These are phyloP conservation scores for Delphinus delphis DNA, from an alignment of 2,113 vertebrate species.

Conservation along the genomic window DNA sequence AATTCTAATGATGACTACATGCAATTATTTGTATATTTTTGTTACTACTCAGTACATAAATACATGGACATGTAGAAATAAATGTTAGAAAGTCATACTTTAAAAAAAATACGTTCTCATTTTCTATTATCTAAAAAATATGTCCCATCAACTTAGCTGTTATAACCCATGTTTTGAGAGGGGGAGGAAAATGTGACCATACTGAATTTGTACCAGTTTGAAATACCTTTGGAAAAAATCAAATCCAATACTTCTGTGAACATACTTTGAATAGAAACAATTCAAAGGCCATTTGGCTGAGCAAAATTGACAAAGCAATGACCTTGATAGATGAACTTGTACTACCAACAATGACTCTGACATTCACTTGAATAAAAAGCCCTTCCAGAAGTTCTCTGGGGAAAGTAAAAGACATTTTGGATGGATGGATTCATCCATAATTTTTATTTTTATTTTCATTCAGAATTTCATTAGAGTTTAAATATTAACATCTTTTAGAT, in stretches of 20 bases:
- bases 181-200: not conserved
- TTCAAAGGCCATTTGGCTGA: not conserved
- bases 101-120: not conserved
- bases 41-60: not conserved
- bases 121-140: conserved; percentile 8
- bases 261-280: not conserved
- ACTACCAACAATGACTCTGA: not conserved
- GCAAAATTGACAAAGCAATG: not conserved
- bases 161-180: not conserved
- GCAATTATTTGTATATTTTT: not conserved
- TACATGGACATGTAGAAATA: not conserved
- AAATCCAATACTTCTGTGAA: not conserved
- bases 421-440: not conserved
- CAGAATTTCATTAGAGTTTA: not conserved
- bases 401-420: not conserved
- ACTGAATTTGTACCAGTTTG: not conserved
- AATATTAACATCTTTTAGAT: not conserved
- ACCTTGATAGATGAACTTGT: not conserved
- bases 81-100: not conserved
- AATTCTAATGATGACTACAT: conserved; percentile 45
- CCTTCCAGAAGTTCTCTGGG: not conserved
- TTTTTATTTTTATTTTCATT: conserved; percentile 46
- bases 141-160: not conserved
- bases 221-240: not conserved
- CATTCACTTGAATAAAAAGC: not conserved